Evolutionary conservation across 2,113 vertebrate species (phyloP), one percentile per base, ranked within the genome.

Genomic region (Aviceda subcristata): DNA sequence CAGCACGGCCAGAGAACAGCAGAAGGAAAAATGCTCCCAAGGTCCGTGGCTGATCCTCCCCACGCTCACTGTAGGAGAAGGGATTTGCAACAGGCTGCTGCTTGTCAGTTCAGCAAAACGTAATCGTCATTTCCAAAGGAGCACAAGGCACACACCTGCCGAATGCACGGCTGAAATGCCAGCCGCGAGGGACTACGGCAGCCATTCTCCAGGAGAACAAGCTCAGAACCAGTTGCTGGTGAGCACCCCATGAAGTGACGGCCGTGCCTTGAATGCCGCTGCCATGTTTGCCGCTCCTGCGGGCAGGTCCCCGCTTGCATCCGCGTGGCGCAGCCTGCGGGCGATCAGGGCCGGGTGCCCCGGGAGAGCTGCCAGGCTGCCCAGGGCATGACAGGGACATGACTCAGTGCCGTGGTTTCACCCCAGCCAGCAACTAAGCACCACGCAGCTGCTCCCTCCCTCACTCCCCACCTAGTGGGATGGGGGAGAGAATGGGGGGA

Each of bases 71-170:
- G 26, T 39, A 30, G 22, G 27, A 63, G 45, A 26, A 78, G 23
- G n/a, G 21, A 56, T 81, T 81, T 74, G 20, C n/a, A 51, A 32
- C 38, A n/a, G 29, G 27, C 24, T 55, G 55, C 67, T 73, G 2
- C 57, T 59, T 46, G 34, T 51, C 34, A 17, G 29, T 30, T 21
- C 26, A 72, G 51, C 66, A 73, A 73, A 86, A 38, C 0, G 1
- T 23, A 16, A 34, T 66, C 30, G 6, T 43, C 19, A 4, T n/a
- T 66, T 39, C n/a, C 46, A 59, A 72, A 50, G 9, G 12, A 43
- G 12, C 63, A 38, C 15, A 29, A 13, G 75, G 22, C 0, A 0
- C 14, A 13, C 0, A 2, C 4, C n/a, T 55, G 39, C 29, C 1
- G 0, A 86, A 74, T 13, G 62, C 26, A 62, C 30, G 41, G 38